Base-by-base conservation (phyloP, 2,797 vertebrate species). In the Astyanax mexicanus region DNA sequence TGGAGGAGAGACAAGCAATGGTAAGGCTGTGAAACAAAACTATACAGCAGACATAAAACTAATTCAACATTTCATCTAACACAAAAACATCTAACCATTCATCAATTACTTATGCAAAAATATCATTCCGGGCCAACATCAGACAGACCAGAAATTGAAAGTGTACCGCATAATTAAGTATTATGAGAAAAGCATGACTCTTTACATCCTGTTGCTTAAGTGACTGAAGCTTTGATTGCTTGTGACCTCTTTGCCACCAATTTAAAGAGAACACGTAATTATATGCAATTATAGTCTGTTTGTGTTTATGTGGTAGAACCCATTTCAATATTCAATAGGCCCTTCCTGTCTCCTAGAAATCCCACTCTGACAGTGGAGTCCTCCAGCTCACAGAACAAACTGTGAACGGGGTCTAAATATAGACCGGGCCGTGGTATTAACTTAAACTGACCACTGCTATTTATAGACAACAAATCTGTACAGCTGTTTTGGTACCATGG, bases 1-100 rank as follows among this genome's bases (percentile, higher is more conserved):
- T 99, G 93, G 55, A 76, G 54, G 61, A 81, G 21, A 58, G 55
- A 79, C 15, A 58, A 38, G 49, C 7, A 77, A 15, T 11, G 25
- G 38, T 5, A 17, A 27, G 1, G 17, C 4, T 54, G 27, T 42
- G 21, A 66, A 66, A 60, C 37, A 35, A 61, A 66, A 11, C 10
- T 29, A 67, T 15, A 37, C 15, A 19, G 21, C 1, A 52, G 8
- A 72, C 13, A 21, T 19, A n/a, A n/a, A n/a, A n/a, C n/a, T 11
- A 71, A 35, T 44, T 25, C 7, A 15, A 64, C 7, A 10, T 10
- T 4, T 44, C 6, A n/a, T 44, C 3, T 12, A 2, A 47, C 23
- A 3, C 0, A 3, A 64, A 11, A 40, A 23, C n/a, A n/a, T 6
- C 23, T 8, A 1, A 11, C 8, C 12, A 4, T 38, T 37, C 60